Evolutionary conservation across 2,797 vertebrate species (phyloP), one percentile per base, ranked within the genome.

Genomic region (Graptemys geographica): DNA sequence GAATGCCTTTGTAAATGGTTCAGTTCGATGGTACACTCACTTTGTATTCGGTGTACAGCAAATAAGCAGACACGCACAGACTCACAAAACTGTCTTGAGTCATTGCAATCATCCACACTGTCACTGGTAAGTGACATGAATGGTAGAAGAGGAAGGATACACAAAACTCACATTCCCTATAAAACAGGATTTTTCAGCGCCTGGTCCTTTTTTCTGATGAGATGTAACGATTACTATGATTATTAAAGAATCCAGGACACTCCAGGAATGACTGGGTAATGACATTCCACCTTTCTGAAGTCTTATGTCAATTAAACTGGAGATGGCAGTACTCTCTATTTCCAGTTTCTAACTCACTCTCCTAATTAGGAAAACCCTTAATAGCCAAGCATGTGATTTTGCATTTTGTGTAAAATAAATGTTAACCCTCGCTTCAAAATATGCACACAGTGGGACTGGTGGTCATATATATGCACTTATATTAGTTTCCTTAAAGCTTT

Each of bases 31-130:
- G 72, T 44, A 44, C 11, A 18, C 9, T 59, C 76, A 18, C 31
- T 76, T 0, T 33, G 65, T 52, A 84, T 65, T 55, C n/a, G 7
- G n/a, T 15, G 12, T 74, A 27, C 11, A 37, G 27, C 41, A 83
- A 27, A 51, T 0, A 0, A 0, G 19, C 37, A n/a, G 6, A 19
- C 4, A 31, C 1, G 0, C 5, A 15, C 19, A 57, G 18, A 72
- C 18, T 25, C 62, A 85, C 53, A 33, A 80, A 80, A 28, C 2
- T 15, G 49, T 9, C 74, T 81, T 51, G 51, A 59, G 5, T 59
- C 37, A 37, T 7, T 25, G 72, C 6, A 41, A 41, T 69, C 89
- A 78, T 8, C 2, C 1, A 3, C 9, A 0, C 3, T n/a, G n/a
- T 41, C 33, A 52, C 18, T 3, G 51, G 6, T 27, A 81, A 59